Evolutionary conservation across 2,888 invertebrate genomes (phyloP).

Genomic region (Ornithoptera priamus): DNA sequence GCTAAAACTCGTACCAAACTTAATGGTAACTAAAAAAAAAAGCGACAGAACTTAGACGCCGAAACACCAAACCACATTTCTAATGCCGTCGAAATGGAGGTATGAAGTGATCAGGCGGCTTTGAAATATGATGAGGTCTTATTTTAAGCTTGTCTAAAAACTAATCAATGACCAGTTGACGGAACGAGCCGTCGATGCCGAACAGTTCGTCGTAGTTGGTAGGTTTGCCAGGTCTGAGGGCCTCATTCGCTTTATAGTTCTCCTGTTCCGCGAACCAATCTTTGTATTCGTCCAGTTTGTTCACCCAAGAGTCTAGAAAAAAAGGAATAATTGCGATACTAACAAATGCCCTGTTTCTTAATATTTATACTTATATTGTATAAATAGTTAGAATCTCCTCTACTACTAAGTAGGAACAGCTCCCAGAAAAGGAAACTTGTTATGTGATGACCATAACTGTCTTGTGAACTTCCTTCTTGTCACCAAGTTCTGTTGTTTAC

Average conservation of each 20-base stretch:
- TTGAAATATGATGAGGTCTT: constrained; percentile 32
- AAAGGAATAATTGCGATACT: constrained; percentile 12
- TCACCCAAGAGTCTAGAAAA: constrained; percentile 86
- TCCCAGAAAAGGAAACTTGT: too few species aligned
- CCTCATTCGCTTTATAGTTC: constrained; percentile 87
- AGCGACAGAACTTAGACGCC: constrained; percentile 52
- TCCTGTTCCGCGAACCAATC: constrained; percentile 92
- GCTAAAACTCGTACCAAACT: constrained; percentile 50
- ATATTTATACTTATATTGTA: too few species aligned
- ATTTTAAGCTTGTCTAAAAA: constrained; percentile 20
- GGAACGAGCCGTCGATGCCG: constrained; percentile 93
- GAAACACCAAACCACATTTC: constrained; percentile 39
- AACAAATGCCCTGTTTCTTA: too few species aligned
- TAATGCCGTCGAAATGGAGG: constrained; percentile 27
- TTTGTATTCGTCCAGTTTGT: constrained; percentile 87
- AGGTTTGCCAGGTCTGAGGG: constrained; percentile 90
- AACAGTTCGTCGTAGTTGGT: constrained; percentile 92
- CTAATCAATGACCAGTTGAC: constrained; percentile 90
- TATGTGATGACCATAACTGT: too few species aligned
- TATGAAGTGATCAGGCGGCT: constrained; percentile 20
- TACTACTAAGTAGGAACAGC: too few species aligned
- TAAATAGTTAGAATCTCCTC: too few species aligned
- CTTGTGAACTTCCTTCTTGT: too few species aligned
- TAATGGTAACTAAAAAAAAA: constrained; percentile 33
- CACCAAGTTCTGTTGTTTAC: constrained; percentile 33